phyloP scores from a whole-genome alignment of 2,113 vertebrate genomes.

The Nicator chloris region DNA sequence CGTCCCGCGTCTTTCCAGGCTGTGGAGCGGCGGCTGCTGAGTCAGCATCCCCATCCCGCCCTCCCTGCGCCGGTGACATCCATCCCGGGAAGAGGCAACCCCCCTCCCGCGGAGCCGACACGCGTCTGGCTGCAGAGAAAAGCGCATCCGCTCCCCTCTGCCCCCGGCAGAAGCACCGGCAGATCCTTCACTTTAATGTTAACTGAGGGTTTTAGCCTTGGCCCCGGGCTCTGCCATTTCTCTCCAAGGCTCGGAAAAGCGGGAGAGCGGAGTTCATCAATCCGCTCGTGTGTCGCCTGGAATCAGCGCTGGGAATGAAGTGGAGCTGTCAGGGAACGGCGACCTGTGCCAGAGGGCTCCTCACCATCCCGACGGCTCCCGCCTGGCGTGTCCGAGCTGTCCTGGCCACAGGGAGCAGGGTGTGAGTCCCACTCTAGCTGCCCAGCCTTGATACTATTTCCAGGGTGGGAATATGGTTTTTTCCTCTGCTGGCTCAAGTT shows the following conservation, averaged over 20 bases:
- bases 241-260: neutral
- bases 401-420: neutral
- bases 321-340: neutral
- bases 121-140: neutral
- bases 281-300: conserved; percentile 19
- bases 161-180: neutral
- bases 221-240: conserved; percentile 47
- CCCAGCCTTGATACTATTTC: neutral
- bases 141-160: neutral
- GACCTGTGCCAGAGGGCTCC: neutral
- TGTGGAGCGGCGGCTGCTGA: neutral
- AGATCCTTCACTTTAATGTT: conserved; percentile 62
- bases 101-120: neutral
- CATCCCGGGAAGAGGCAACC: neutral
- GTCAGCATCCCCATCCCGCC: conserved; percentile 4
- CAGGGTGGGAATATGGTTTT: neutral
- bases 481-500: neutral
- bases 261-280: conserved; percentile 55
- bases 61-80: neutral
- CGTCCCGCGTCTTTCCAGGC: neutral
- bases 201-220: conserved; percentile 10
- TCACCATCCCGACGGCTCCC: accelerated
- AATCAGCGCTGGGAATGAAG: conserved; percentile 42
- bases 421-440: neutral
- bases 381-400: neutral